Evolutionary conservation across 2,113 vertebrate genomes (phyloP).

Genomic region (Calidris pygmaea): DNA sequence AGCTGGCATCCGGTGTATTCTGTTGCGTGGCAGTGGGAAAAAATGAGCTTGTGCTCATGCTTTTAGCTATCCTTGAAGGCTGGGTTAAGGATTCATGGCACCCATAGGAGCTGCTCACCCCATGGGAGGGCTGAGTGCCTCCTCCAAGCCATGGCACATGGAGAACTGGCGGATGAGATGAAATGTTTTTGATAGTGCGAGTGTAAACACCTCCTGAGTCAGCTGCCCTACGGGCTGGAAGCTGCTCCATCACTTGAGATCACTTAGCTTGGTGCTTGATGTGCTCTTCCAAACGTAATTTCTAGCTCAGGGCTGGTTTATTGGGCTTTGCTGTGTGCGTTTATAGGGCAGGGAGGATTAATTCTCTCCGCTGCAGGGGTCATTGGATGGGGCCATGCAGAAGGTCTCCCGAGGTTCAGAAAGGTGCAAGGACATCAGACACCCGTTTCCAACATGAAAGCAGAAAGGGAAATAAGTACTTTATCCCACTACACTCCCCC

Average conservation of each 20-base stretch:
- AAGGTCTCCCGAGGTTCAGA: not conserved
- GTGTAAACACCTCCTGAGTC: not conserved
- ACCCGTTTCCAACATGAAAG: not conserved
- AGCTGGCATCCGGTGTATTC: not conserved
- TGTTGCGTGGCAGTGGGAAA: not conserved
- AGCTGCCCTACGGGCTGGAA: not conserved
- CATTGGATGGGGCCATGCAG: not conserved
- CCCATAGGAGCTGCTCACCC: not conserved
- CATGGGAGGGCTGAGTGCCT: not conserved
- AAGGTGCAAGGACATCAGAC: not conserved
- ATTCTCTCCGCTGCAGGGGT: not conserved
- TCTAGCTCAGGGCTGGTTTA: not conserved
- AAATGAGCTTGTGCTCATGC: not conserved
- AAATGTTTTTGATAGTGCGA: not conserved
- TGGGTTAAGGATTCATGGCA: not conserved
- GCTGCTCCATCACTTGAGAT: not conserved
- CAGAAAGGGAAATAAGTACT: not conserved
- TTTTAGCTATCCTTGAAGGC: not conserved
- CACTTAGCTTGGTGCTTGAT: not conserved
- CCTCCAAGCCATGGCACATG: rapidly evolving
- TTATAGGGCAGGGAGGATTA: not conserved
- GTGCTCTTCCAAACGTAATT: not conserved
- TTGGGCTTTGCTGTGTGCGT: not conserved
- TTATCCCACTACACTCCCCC: not conserved
- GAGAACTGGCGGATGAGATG: not conserved